Evolutionary conservation across 1,140 invertebrate species (phyloP), one percentile per base, ranked within the genome.

Genomic region (Dufourea novaeangliae): DNA sequence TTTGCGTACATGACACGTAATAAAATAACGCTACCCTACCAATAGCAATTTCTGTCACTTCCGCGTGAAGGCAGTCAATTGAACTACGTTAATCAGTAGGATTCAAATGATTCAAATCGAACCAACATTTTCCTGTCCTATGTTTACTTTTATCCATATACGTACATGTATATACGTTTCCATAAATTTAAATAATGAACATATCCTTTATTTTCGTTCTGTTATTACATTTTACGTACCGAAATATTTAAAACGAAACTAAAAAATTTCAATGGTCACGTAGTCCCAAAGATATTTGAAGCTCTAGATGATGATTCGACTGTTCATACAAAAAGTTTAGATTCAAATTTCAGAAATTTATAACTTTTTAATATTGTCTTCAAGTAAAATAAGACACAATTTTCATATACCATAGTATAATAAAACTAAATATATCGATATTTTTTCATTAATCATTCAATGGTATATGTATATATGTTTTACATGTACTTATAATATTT

Each of bases 1-100:
- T 73, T 82, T 66, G 37, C 37, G 63, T 63, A 73, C 69, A 82
- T 82, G 81, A 83, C 81, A 83, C 79, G 81, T 82, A 82, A 79
- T 52, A 56, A 78, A 64, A 78, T 54, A 63, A 62, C 63, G 75
- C 46, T 71, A 71, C 57, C 57, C 68, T 71, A 77, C 68, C 68
- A 77, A 77, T 52, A 46, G 56, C 41, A 62, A 62, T 54, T 70
- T 25, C 59, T 77, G 66, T 62, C 75, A 77, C 75, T 76, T 76
- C 73, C 66, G 64, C 59, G 46, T 69, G 67, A 66, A 68, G 64
- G 39, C 41, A 59, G 41, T 34, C 73, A 76, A 61, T 69, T 29
- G 54, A 76, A 76, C 73, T 76, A 76, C 73, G 73, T 69, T 76
- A 69, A 76, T 76, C 73, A 76, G 66, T 75, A 75, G 8, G n/a